phyloP scores from a whole-genome alignment of 2,888 invertebrate species.

The Sarcophaga caerulescens region DNA sequence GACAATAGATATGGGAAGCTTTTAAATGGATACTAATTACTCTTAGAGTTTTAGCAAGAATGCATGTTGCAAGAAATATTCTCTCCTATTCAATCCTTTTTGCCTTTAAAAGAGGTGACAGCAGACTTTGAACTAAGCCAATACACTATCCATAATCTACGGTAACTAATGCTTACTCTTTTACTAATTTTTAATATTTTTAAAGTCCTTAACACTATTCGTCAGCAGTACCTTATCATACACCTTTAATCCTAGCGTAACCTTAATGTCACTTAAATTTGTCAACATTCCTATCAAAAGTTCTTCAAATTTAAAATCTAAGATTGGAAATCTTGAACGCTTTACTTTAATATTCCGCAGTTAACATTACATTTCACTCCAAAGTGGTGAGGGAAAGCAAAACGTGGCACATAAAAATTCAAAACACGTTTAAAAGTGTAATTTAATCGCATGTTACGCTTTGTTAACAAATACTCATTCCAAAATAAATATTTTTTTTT shows the following conservation, averaged over 20 bases:
- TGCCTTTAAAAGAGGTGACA: too few species aligned
- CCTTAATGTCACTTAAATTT: slow-evolving; percentile 26
- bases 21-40: too few species aligned
- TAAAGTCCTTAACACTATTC: too few species aligned
- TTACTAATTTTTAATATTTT: too few species aligned
- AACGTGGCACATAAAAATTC: slow-evolving; percentile 71
- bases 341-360: not conserved
- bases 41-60: too few species aligned
- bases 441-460: slow-evolving; percentile 80
- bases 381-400: not conserved
- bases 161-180: too few species aligned
- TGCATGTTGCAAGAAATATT: too few species aligned
- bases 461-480: slow-evolving; percentile 72
- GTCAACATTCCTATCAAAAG: slow-evolving; percentile 32
- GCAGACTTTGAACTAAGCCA: too few species aligned
- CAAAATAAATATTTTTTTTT: slow-evolving; percentile 10
- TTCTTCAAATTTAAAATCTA: slow-evolving; percentile 23
- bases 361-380: not conserved
- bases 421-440: slow-evolving; percentile 78
- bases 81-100: too few species aligned
- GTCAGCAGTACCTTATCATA: too few species aligned
- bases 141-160: too few species aligned
- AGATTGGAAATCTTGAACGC: not conserved
- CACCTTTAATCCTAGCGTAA: not conserved
- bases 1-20: too few species aligned